Conservation (phyloP, 2,797 vertebrate genomes). For the Sebastiscus albofasciatus region DNA sequence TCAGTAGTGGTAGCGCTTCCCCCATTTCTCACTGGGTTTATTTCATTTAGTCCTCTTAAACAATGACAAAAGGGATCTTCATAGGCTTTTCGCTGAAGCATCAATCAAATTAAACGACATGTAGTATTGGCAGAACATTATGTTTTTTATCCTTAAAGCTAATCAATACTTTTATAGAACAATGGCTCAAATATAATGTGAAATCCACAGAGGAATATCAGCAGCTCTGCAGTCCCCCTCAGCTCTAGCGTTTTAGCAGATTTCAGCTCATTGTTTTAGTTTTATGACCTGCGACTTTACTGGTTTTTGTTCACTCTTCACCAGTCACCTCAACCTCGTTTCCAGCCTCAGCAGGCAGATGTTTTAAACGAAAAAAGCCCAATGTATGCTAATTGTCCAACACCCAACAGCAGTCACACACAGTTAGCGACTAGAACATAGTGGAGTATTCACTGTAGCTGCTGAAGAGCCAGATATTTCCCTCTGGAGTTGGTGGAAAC, state of each 20-base stretch:
- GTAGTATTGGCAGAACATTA: constrained; percentile 4
- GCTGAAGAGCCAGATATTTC: background rate
- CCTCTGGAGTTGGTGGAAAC: background rate
- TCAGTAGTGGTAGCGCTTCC: background rate
- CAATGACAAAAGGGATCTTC: background rate
- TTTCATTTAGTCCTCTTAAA: constrained; percentile 1
- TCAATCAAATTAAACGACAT: background rate
- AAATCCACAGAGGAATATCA: background rate
- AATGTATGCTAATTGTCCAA: background rate
- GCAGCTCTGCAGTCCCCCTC: background rate
- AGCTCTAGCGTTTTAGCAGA: background rate
- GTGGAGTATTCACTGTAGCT: background rate
- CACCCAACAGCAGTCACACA: background rate
- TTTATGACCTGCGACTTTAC: background rate
- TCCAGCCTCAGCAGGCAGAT: background rate
- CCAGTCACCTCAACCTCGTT: background rate
- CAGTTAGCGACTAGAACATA: background rate
- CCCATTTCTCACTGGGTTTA: background rate
- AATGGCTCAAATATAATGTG: background rate
- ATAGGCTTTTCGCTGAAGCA: background rate
- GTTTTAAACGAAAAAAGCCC: background rate
- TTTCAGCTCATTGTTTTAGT: background rate
- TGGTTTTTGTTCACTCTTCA: background rate
- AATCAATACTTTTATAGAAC: constrained; percentile 15
- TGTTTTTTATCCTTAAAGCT: constrained; percentile 21